Base-by-base conservation (phyloP, 2,113 vertebrate species). In the Cephalopholis sonnerati region DNA sequence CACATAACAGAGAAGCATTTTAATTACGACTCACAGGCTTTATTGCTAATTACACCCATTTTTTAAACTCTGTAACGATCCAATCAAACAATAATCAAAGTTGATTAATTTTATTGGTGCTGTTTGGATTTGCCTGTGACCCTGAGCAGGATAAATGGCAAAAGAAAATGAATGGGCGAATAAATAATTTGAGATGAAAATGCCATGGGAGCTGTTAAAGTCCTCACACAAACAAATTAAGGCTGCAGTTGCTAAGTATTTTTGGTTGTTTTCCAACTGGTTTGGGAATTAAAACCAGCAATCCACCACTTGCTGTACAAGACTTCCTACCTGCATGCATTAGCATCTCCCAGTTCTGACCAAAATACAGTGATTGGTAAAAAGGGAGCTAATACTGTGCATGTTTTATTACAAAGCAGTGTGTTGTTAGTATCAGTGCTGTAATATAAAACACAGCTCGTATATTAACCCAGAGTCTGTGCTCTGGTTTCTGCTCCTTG, bases 81-180 rank as follows among this genome's bases (percentile, higher is more conserved):
- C 53, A 51, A 58, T 76, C 6, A 71, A 62, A 81, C 9, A 1
- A 48, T 61, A 57, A 63, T 54, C 48, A 24, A 55, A n/a, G 24
- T 32, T 36, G 32, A 59, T 77, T 72, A 0, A 39, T 53, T 68
- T 72, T 10, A 76, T 39, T 41, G 13, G 5, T 29, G 7, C 25
- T n/a, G 0, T 27, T 73, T 29, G 44, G 46, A 71, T 44, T 20
- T 9, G 7, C n/a, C 51, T 25, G 29, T 65, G 66, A 80, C 29
- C 24, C 10, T n/a, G 51, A 74, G 53, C 17, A 17, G n/a, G 41
- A 44, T 29, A 18, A 78, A 76, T 46, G 7, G 32, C 32, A 66
- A 20, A 15, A 58, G 27, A 55, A 46, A 67, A 22, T 32, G 13
- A 51, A 18, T 41, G 54, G 41, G 25, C 0, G 1, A 63, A 63